Evolutionary conservation across 2,113 vertebrate species (phyloP), one percentile per base, ranked within the genome.

Genomic region (Vulpes lagopus): DNA sequence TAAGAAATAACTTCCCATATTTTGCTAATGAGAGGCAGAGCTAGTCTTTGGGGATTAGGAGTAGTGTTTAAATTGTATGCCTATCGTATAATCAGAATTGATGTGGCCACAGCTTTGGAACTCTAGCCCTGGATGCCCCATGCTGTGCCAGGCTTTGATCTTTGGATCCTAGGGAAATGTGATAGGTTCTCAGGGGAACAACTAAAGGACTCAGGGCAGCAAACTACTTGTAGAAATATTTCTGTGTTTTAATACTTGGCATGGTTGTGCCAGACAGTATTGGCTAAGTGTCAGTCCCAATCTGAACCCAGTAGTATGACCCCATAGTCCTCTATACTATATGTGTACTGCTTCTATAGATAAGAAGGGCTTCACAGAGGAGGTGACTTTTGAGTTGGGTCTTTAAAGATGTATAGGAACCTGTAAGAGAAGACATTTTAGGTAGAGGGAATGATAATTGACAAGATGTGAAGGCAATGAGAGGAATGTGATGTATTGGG

Each of bases 321-420:
- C 94, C 51, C 62, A 93, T 0, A 65, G 20, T 96, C 35, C 32
- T 94, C 38, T 73, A 14, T 89, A 30, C 23, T 95, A 25, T 95
- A 25, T 89, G 1, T 78, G 51, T 14, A 27, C 27, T 74, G 60
- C 51, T 57, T 93, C 14, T 96, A 10, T 23, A 65, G 55, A 59
- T 65, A 62, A 82, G 67, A 49, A 65, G 76, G 27, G 1, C 49
- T 88, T 83, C 49, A 55, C 35, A 88, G 55, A 83, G 67, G 23
- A 91, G 60, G 59, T 49, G 23, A 89, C 62, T 94, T 95, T 91
- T 91, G 69, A 89, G 86, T n/a, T 93, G 76, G 11, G 32, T 96
- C 91, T 95, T 95, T 32, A 96, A 93, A 95, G n/a, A 78, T 86
- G 4, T 82, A 23, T 89, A 81, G 80, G n/a, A 79, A 92, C 17